phyloP scores from a whole-genome alignment of 2,113 vertebrate species.

The Gambusia holbrooki region DNA sequence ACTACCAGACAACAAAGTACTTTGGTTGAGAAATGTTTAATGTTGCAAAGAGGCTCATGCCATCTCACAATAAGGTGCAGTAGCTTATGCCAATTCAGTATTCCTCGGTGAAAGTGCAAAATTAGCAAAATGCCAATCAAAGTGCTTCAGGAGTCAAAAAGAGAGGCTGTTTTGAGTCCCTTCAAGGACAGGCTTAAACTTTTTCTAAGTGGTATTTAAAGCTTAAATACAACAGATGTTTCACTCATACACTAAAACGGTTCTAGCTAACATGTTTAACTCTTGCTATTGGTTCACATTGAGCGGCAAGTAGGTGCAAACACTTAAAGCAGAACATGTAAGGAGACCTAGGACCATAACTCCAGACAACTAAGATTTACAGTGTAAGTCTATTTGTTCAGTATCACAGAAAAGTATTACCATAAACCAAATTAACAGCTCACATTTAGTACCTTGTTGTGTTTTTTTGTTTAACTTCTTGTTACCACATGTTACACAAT shows the following conservation, averaged over 20 bases:
- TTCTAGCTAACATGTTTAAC: slow-evolving; percentile 12
- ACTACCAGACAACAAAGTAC: neutral
- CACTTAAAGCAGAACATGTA: slow-evolving; percentile 73
- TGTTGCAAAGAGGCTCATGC: slow-evolving; percentile 74
- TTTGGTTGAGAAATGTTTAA: slow-evolving; percentile 79
- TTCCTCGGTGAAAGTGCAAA: slow-evolving; percentile 74
- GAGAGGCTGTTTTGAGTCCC: slow-evolving; percentile 39
- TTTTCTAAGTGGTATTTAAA: slow-evolving; percentile 66
- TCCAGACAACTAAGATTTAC: slow-evolving; percentile 44
- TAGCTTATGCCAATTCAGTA: slow-evolving; percentile 74
- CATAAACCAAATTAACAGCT: slow-evolving; percentile 58
- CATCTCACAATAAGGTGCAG: slow-evolving; percentile 79
- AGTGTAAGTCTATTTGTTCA: slow-evolving; percentile 47
- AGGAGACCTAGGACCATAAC: slow-evolving; percentile 61
- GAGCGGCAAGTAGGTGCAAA: slow-evolving; percentile 61
- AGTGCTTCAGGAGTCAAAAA: slow-evolving; percentile 70
- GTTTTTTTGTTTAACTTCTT: slow-evolving; percentile 63
- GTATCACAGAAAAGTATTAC: slow-evolving; percentile 60
- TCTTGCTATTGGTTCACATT: slow-evolving; percentile 48
- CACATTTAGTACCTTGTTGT: slow-evolving; percentile 61
- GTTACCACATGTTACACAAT: slow-evolving; percentile 39
- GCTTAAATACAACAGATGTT: slow-evolving; percentile 65
- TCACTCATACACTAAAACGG: slow-evolving; percentile 49
- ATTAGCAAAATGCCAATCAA: slow-evolving; percentile 74
- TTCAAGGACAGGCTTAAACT: slow-evolving; percentile 39